Evolutionary conservation across 2,797 vertebrate genomes (phyloP).

Genomic region (Sternarchorhynchus goeldii): DNA sequence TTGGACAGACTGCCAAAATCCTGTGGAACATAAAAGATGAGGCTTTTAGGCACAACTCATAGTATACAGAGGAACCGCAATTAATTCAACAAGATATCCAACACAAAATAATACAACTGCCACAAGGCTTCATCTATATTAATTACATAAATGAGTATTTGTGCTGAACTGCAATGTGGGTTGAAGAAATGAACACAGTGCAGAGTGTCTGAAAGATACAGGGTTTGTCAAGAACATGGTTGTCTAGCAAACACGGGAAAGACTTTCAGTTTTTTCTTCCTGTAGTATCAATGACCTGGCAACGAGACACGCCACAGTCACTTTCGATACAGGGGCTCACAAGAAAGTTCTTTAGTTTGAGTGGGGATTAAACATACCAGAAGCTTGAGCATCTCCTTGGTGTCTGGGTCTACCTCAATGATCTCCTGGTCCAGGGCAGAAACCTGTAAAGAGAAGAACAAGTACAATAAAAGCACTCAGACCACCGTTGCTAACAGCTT

Average conservation of each 20-base stretch:
- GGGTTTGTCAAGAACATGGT: slow-evolving; percentile 68
- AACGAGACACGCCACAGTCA: slow-evolving; percentile 60
- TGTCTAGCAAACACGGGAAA: slow-evolving; percentile 75
- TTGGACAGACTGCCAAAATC: slow-evolving; percentile 94
- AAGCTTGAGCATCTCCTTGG: slow-evolving; percentile 98
- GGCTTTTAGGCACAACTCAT: no score
- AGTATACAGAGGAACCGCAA: no score
- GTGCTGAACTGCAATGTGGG: no score
- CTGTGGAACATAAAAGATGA: slow-evolving; percentile 63
- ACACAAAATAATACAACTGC: no score
- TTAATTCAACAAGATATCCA: no score
- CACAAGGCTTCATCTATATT: no score
- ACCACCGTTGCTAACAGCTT: not conserved
- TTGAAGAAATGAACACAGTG: not conserved
- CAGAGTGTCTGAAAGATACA: slow-evolving; percentile 70
- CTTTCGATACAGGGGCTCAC: slow-evolving; percentile 62
- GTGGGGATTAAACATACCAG: slow-evolving; percentile 73
- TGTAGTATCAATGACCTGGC: slow-evolving; percentile 68
- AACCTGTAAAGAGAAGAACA: slow-evolving; percentile 73
- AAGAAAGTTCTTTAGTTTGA: not conserved
- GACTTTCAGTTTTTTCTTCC: slow-evolving; percentile 66
- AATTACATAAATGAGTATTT: no score
- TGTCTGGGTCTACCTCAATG: slow-evolving; percentile 96
- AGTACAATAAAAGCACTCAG: not conserved
- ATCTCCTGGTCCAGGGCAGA: slow-evolving; percentile 97